These are phyloP conservation scores for Terrapene triunguis DNA, from an alignment of 2,113 vertebrate species.

Conservation along the genomic window DNA sequence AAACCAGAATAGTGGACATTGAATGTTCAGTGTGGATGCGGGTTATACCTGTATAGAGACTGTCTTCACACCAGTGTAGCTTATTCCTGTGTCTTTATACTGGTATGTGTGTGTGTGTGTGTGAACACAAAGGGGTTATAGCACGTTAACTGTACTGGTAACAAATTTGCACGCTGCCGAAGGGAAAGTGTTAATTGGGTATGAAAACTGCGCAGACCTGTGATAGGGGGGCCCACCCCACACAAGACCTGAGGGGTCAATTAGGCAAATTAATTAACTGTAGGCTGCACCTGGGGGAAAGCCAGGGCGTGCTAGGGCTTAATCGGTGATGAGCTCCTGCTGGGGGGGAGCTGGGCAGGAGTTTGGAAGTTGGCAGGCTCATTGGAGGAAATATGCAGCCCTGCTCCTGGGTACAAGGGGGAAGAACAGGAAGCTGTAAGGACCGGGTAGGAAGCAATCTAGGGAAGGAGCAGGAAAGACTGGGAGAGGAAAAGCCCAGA, in stretches of 20 bases:
- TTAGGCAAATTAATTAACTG: background rate
- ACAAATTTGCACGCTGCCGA: background rate
- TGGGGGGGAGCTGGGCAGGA: background rate
- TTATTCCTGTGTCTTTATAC: background rate
- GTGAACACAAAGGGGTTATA: background rate
- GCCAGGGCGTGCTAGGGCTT: background rate
- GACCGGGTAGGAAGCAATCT: background rate
- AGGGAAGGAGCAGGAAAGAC: background rate
- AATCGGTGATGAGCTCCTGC: background rate
- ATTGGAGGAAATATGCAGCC: no score
- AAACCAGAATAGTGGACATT: background rate
- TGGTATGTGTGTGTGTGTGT: background rate
- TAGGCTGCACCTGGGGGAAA: background rate
- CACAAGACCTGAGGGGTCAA: background rate
- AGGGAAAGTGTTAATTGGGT: background rate
- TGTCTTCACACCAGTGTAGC: background rate
- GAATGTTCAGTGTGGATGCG: background rate
- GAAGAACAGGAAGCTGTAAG: background rate
- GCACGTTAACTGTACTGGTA: background rate
- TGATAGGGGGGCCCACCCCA: background rate
- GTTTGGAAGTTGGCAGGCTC: background rate
- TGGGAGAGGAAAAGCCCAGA: background rate
- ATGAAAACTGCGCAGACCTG: background rate
- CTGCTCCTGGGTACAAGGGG: background rate
- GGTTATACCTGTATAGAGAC: background rate